These are phyloP conservation scores for Penaeus monodon DNA, from an alignment of 2,888 invertebrate genomes.

Conservation along the genomic window DNA sequence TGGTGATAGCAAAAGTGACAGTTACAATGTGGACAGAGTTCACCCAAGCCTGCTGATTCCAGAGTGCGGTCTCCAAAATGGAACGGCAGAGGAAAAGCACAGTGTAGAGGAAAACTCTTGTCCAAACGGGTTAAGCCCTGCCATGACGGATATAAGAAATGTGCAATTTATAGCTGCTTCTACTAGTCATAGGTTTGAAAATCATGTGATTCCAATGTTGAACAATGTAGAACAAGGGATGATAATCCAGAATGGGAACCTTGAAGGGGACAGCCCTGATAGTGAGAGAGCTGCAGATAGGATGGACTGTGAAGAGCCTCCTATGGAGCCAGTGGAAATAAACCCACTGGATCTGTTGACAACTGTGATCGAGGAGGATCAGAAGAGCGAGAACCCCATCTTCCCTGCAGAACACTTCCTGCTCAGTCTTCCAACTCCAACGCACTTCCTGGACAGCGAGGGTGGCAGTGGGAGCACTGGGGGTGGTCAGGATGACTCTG, in stretches of 20 bases:
- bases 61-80: constrained; percentile 21
- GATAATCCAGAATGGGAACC: neutral
- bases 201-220: no score
- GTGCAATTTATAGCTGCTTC: constrained; percentile 1
- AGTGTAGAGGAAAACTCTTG: neutral
- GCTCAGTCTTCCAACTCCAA: constrained; percentile 44
- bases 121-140: neutral
- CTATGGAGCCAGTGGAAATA: constrained; percentile 51
- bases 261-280: neutral
- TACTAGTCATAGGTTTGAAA: no score
- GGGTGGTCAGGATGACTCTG: constrained; percentile 18
- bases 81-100: constrained; percentile 1
- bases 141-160: neutral
- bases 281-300: neutral
- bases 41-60: neutral
- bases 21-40: neutral
- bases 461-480: constrained; percentile 5
- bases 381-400: constrained; percentile 59
- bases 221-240: no score
- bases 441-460: constrained; percentile 41
- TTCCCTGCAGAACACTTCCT: constrained; percentile 63
- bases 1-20: constrained; percentile 13
- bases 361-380: constrained; percentile 62
- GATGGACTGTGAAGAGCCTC: neutral
- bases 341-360: constrained; percentile 61